Evolutionary conservation across 1,140 invertebrate genomes (phyloP), one percentile per base, ranked within the genome.

Genomic region (Neodiprion lecontei): DNA sequence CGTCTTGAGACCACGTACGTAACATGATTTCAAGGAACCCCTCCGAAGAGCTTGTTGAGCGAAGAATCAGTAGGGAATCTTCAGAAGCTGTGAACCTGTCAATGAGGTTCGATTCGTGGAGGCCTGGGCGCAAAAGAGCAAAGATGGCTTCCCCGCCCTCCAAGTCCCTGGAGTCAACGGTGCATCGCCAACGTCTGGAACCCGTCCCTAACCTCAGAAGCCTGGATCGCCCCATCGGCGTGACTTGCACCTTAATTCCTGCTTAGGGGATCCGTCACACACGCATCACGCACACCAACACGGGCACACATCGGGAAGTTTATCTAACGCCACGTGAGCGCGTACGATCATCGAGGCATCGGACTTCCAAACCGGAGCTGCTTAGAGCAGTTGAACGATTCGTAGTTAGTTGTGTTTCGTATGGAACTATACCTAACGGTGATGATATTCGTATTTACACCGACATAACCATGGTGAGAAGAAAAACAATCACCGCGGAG

Each of bases 231-330:
- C 76, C 78, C 70, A 72, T 65, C 72, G 74, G 78, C 83, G 81
- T 86, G 84, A 86, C 84, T 86, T 85, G 84, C 84, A 83, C 72
- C 77, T 82, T 77, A 77, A 81, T 79, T 80, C 78, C 80, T 79
- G 75, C 78, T 70, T 77, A 75, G 71, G 69, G 70, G 74, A 73
- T 61, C 53, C 11, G 11, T 12, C 53, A 61, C 53, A 61, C n/a
- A 61, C n/a, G n/a, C 8, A 9, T 61, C 53, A 9, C 8, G n/a
- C 9, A 9, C 53, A 17, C 53, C 4, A 61, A 40, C 5, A 40
- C 28, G 28, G 28, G 28, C 28, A 40, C 28, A 40, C 28, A 40
- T 40, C 5, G 1, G 28, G 28, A 40, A 40, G 28, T 40, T 40
- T 40, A 40, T 40, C 28, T 40, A 40, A 40, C 28, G 28, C 28